Evolutionary conservation across 2,888 invertebrate species (phyloP), one percentile per base, ranked within the genome.

Genomic region (Chloroclysta siterata): DNA sequence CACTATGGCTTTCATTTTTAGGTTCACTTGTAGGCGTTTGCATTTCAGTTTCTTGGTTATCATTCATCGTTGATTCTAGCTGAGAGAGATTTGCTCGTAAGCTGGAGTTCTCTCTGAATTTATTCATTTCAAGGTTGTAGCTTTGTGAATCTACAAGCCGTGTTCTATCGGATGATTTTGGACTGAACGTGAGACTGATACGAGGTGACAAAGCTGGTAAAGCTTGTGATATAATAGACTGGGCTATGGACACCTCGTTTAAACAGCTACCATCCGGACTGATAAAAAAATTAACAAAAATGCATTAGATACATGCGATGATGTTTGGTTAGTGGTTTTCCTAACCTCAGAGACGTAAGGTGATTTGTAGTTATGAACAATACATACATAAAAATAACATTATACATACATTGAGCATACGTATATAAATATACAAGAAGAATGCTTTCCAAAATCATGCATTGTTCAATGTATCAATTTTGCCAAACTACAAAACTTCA

Each of bases 181-280:
- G 89, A 69, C 90, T 90, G 71, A 93, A 93, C 55, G 93, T 86
- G 72, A 92, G 72, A 65, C 81, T 91, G 64, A 91, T 74, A 68
- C 92, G 85, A 53, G 93, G 92, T 67, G 93, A 93, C 51, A 93
- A 82, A 70, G 93, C 89, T 58, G 93, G 93, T 72, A 93, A 87
- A 76, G 93, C 93, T 88, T 93, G 93, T 60, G 93, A 93, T 83
- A 93, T 93, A 65, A 93, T 93, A n/a, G 93, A 93, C 73, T 93
- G 93, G 62, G 93, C 92, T 75, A 93, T 93, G 47, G 93, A 93
- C 65, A 92, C 88, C 77, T 93, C 93, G 72, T 90, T 93, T 80
- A 93, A 69, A 84, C 93, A 93, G 91, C 92, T 93, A 88, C 93
- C 93, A 72, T 93, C 93, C 77, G 93, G 93, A 87, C 93, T 93